Evolutionary conservation across 2,888 invertebrate species (phyloP).

Genomic region (Chrysotoxum bicinctum): DNA sequence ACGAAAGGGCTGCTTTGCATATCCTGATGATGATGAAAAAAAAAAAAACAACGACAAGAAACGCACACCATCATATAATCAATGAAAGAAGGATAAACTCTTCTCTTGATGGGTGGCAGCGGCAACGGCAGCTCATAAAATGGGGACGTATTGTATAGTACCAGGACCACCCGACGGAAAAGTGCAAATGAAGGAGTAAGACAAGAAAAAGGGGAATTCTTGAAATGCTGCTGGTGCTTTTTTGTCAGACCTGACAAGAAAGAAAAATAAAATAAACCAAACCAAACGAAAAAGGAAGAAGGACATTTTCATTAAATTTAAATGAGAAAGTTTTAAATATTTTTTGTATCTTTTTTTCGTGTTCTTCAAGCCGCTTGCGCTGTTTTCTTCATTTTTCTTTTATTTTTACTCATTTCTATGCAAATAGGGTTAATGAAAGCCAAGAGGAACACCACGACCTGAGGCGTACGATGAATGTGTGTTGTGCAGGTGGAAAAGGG

Average conservation of each 20-base stretch:
- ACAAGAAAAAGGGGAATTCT: constrained; percentile 69
- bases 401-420: constrained; percentile 62
- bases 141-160: constrained; percentile 15
- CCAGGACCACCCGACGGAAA: constrained; percentile 30
- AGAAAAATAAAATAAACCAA: constrained; percentile 32
- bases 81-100: constrained; percentile 65
- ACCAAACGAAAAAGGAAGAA: constrained; percentile 66
- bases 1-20: constrained; percentile 73
- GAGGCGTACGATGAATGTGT: constrained; percentile 2
- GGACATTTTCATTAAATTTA: constrained; percentile 73
- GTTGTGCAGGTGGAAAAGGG: constrained; percentile 51
- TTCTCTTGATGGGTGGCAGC: constrained; percentile 28
- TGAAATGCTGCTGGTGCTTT: constrained; percentile 63
- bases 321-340: constrained; percentile 71
- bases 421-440: constrained; percentile 68
- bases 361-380: constrained; percentile 68
- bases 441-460: constrained; percentile 9
- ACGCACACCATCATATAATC: constrained; percentile 72
- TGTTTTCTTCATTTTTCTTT: constrained; percentile 38
- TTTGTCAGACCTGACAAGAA: constrained; percentile 46
- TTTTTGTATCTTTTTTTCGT: constrained; percentile 26
- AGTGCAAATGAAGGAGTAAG: constrained; percentile 73
- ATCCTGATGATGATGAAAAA: constrained; percentile 65
- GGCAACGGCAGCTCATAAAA: background rate
- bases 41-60: constrained; percentile 17